Conservation (phyloP, 2,113 vertebrate genomes). For the Struthidea cinerea region DNA sequence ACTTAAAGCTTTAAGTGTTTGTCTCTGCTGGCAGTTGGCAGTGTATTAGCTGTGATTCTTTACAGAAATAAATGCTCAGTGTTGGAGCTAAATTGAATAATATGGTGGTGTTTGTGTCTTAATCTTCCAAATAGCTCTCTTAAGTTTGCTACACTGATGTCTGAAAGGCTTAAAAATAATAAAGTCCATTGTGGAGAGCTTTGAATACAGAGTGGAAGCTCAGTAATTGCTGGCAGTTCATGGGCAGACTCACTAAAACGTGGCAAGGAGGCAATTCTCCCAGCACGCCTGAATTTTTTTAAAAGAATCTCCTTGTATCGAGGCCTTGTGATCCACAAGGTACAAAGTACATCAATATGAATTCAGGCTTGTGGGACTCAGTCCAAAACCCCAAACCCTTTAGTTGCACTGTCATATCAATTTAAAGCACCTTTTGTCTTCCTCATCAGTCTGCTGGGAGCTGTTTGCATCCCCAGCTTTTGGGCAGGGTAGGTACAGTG, state of each 20-base stretch:
- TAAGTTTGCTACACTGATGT: neutral
- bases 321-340: neutral
- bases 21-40: neutral
- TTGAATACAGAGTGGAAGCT: conserved; percentile 23
- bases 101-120: conserved; percentile 18
- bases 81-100: conserved; percentile 57
- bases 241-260: neutral
- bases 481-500: neutral
- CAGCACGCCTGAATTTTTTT: neutral
- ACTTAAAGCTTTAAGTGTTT: conserved; percentile 23
- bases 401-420: neutral
- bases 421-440: neutral
- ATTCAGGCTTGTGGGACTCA: neutral
- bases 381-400: neutral
- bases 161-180: conserved; percentile 57
- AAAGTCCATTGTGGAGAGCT: conserved; percentile 31
- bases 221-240: conserved; percentile 12
- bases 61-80: neutral
- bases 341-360: neutral
- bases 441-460: neutral
- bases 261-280: conserved; percentile 32
- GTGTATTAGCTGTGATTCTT: neutral
- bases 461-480: neutral
- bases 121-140: conserved; percentile 42
- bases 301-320: neutral